Base-by-base conservation (phyloP, 2,113 vertebrate genomes). In the Mesitornis unicolor region DNA sequence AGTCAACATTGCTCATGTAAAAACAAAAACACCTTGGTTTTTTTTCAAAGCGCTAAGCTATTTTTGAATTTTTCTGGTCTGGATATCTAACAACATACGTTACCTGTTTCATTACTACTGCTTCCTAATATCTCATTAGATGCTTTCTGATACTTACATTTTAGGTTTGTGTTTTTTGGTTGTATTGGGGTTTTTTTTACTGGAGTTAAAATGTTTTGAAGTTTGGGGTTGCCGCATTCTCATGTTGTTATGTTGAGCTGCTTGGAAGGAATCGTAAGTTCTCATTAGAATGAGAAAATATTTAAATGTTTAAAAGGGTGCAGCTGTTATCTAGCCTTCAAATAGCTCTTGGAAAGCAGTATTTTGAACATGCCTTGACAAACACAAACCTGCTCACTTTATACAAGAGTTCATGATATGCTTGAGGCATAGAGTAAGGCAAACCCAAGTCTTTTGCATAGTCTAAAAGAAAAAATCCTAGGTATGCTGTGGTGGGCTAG, bases 271-370 rank as follows among this genome's bases (percentile, higher is more conserved):
- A 84, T 82, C 51, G 77, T 25, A 94, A 89, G n/a, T 79, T 84
- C 89, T 94, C 70, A 87, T 94, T 94, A 94, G 89, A 87, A 93
- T 73, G 25, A 65, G 78, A 87, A 91, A 94, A 94, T 94, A 91
- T 82, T 95, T 87, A 91, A 71, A 82, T 93, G 56, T 93, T 82
- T 89, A 56, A 89, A n/a, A 76, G 53, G 60, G 21, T 85, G 77
- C 91, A 89, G 93, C 93, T 93, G 91, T 82, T 97, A 79, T 50
- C 63, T 69, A 83, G 54, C 45, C 53, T 83, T 91, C 87, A 93
- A 69, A 93, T 53, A 73, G 69, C n/a, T 87, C 36, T 82, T 91
- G 74, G 89, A 94, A 89, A 84, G 60, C 71, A 75, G 36, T 95
- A 53, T 69, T 95, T 73, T 87, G 43, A 90, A 90, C 87, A 8